Evolutionary conservation across 2,113 vertebrate species (phyloP).

Genomic region (human (Homo sapiens)): GRCh38 chr3:76193501-76194000

Average conservation of each 20-base stretch:
- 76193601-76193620: neutral
- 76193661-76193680: neutral
- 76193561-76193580: neutral
- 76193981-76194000: neutral
- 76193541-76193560: neutral
- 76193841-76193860: neutral
- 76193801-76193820: neutral
- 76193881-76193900: neutral
- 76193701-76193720: neutral
- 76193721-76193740: neutral
- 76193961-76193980: neutral
- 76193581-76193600: neutral
- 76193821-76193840: neutral
- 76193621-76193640: neutral
- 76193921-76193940: neutral
- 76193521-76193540: neutral
- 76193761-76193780: neutral
- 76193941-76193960: neutral
- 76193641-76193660: slow-evolving; percentile 21
- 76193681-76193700: neutral
- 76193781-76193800: neutral
- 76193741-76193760: neutral
- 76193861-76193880: neutral
- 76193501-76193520: neutral
- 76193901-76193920: neutral